Evolutionary conservation across 53 echinoderm and acorn worm genomes (phyloP), one percentile per base, ranked within the genome.

Genomic region (Pentamera pediparva): DNA sequence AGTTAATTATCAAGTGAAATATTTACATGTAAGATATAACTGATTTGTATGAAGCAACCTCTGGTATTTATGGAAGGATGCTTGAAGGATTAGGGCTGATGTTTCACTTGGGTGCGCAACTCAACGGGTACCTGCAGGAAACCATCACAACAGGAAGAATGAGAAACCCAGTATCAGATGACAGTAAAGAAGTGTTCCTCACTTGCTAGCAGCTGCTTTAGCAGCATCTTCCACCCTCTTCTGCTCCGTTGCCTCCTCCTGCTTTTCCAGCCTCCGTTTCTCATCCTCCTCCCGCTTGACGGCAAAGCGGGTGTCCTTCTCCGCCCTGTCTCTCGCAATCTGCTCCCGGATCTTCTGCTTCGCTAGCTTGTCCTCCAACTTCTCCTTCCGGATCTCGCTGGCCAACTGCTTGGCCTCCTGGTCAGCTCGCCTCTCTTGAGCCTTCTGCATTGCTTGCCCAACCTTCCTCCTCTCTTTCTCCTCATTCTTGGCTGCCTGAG

Each of bases 401-500:
- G 88, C 88, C 12, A 72, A 21, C 52, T 77, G 55, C 24, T 32
- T 80, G 29, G 86, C 83, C 47, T 91, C 88, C 10, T 67, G 34
- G 20, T 91, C 85, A 1, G 61, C 25, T 32, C 83, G 70, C 31
- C 76, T 55, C 51, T 85, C 72, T 59, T 78, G 32, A 8, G 76
- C 64, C 34, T 85, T 79, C 78, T 91, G 90, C 32, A 85, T 61
- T 4, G 59, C 43, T 56, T 95, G 90, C 1, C 96, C 90, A 4
- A 82, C 65, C 41, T 85, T 87, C 31, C 96, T 59, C 30, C 96
- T 81, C 7, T 95, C 96, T 3, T 90, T 71, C 65, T 95, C 96
- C 63, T 91, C 85, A 31, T 61, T 67, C 19, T 75, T 87, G 39
- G 39, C 58, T 20, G 50, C 78, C 96, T 95, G 34, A 32, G 34